Percentiles rank a stretch among this genome's conserved stretches.
These are phyloP conservation scores for Caenorhabditis zanzibari DNA, from an alignment of 2,888 invertebrate species.

Conservation along the genomic window DNA sequence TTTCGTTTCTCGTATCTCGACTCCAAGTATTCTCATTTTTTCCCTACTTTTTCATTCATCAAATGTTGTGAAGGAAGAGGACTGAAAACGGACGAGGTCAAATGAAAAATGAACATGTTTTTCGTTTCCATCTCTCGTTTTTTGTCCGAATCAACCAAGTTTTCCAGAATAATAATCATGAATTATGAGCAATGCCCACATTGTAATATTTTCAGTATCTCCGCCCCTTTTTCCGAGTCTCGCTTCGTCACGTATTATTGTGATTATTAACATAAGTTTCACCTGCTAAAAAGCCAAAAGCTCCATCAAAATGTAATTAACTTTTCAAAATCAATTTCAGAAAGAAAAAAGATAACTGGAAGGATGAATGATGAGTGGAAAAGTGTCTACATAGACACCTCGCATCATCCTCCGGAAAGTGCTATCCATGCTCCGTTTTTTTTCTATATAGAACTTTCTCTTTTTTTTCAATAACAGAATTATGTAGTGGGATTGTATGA, in stretches of 20 bases:
- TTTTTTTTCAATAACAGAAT: not conserved
- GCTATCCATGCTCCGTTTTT: not conserved
- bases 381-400: conserved; percentile 19
- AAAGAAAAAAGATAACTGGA: not conserved
- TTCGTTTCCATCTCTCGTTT: conserved; percentile 3
- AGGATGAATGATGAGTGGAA: conserved; percentile 10
- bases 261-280: conserved; percentile 1
- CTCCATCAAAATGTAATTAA: conserved; percentile 16
- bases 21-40: conserved; percentile 11
- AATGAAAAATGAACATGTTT: conserved; percentile 60
- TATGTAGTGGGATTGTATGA: too few relatives aligned
- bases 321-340: not conserved
- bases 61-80: conserved; percentile 5
- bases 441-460: not conserved
- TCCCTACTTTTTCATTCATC: conserved; percentile 49
- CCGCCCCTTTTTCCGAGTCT: not conserved
- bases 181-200: conserved; percentile 1
- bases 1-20: conserved; percentile 5
- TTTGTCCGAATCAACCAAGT: not conserved
- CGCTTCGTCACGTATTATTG: conserved; percentile 16
- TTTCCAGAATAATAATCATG: conserved; percentile 2
- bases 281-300: conserved; percentile 33
- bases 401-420: not conserved
- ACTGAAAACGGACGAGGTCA: conserved; percentile 16
- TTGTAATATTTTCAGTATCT: not conserved